Percentiles rank a stretch among this genome's conserved stretches.
Conservation (phyloP, 1,140 invertebrate genomes). For the Steinernema feltiae region DNA sequence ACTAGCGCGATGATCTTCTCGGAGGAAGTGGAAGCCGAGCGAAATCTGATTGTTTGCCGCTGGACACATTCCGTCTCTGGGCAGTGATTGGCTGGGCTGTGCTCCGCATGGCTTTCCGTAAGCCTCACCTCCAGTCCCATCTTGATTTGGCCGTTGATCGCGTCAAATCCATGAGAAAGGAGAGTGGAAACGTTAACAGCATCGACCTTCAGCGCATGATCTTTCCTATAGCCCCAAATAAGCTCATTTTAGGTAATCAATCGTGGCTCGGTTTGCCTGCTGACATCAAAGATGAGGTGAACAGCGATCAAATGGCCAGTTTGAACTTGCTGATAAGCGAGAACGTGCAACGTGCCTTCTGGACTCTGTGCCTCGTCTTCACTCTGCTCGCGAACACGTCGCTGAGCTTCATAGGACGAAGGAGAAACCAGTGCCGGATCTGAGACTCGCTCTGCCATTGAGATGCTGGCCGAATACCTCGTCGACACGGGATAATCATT, state of each 20-base stretch:
- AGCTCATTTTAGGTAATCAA: neutral
- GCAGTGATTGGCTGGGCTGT: neutral
- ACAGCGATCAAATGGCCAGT: neutral
- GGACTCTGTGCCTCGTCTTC: conserved; percentile 9
- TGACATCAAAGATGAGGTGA: neutral
- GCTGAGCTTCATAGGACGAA: conserved; percentile 25
- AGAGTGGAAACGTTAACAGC: conserved; percentile 8
- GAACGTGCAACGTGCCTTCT: conserved; percentile 9
- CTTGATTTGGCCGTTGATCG: neutral
- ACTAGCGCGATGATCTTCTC: conserved; percentile 10
- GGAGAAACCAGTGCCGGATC: conserved; percentile 47
- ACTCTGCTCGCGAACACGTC: neutral
- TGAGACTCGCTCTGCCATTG: conserved; percentile 48
- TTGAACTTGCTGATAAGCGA: neutral
- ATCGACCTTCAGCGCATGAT: conserved; percentile 16
- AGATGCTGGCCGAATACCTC: conserved; percentile 48
- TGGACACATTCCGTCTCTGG: conserved; percentile 9
- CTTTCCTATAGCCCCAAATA: conserved; percentile 5
- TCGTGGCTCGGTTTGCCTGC: neutral
- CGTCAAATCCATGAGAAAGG: neutral
- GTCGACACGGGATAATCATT: conserved; percentile 42
- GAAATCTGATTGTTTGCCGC: conserved; percentile 5
- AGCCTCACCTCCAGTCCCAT: conserved; percentile 6
- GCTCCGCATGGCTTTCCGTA: neutral
- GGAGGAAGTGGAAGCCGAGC: conserved; percentile 1